Percentiles rank a stretch among this genome's conserved stretches.
Conservation (phyloP, 1,140 invertebrate genomes). For the Drosophila carrolli region DNA sequence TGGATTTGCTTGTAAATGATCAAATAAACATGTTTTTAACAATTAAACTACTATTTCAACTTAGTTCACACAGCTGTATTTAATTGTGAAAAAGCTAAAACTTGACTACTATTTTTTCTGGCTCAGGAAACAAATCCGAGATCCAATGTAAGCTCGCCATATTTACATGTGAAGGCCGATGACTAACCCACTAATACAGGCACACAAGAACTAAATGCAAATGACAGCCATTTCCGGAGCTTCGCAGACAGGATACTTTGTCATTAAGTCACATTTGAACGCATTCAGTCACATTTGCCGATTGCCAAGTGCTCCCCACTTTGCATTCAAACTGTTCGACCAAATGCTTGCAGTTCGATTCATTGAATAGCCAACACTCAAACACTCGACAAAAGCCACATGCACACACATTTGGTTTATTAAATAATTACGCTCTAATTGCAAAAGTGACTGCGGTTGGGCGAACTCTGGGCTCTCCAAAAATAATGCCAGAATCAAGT, state of each 20-base stretch:
- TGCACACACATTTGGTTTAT: constrained; percentile 65
- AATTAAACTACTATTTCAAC: no score
- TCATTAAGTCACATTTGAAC: constrained; percentile 56
- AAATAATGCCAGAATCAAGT: constrained; percentile 55
- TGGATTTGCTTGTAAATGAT: no score
- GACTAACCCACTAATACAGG: constrained; percentile 29
- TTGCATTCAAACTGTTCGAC: constrained; percentile 23
- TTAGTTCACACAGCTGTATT: no score
- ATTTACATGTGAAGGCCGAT: constrained; percentile 39
- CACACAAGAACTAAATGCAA: constrained; percentile 15
- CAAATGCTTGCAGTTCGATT: constrained; percentile 32
- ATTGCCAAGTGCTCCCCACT: constrained; percentile 35
- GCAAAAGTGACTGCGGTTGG: constrained; percentile 70
- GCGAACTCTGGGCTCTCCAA: constrained; percentile 43
- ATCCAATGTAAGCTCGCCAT: constrained; percentile 8
- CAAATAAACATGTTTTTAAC: no score
- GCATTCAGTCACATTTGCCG: constrained; percentile 20
- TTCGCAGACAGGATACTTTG: constrained; percentile 45
- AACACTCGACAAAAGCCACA: constrained; percentile 30
- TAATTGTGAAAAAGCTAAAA: no score
- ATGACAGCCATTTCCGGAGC: constrained; percentile 56
- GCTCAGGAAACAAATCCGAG: background rate
- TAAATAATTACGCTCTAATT: constrained; percentile 82
- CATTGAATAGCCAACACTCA: constrained; percentile 38
- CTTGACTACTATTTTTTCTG: background rate